Conservation (phyloP, 2,113 vertebrate genomes). For the Uria lomvia region DNA sequence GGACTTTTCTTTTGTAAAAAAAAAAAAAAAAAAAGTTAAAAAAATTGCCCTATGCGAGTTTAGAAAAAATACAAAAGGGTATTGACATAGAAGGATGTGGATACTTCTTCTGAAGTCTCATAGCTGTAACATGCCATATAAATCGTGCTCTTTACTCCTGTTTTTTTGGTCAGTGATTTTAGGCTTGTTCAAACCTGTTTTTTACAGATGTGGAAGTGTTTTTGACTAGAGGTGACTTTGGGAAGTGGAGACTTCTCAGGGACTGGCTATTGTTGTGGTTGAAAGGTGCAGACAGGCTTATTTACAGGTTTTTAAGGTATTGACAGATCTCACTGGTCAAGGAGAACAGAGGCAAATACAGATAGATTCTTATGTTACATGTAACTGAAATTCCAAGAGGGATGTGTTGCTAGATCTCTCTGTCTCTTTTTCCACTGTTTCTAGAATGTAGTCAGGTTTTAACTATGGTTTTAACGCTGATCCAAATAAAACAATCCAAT, state of each 20-base stretch:
- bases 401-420: not conserved
- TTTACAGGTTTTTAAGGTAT: not conserved
- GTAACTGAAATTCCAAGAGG: not conserved
- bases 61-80: accelerated
- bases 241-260: not conserved
- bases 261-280: not conserved
- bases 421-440: not conserved
- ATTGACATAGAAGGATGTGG: not conserved
- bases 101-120: not conserved
- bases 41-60: not conserved
- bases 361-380: not conserved
- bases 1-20: not conserved
- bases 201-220: not conserved
- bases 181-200: not conserved
- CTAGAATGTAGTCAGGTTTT: not conserved
- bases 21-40: not conserved
- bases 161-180: not conserved
- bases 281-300: not conserved
- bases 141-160: not conserved
- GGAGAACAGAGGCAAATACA: not conserved
- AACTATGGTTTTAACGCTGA: not conserved
- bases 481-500: not conserved
- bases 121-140: not conserved
- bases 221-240: not conserved
- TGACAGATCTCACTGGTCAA: not conserved